Conservation (phyloP, 2,888 invertebrate species). For the Nipponacmea schrenckii region DNA sequence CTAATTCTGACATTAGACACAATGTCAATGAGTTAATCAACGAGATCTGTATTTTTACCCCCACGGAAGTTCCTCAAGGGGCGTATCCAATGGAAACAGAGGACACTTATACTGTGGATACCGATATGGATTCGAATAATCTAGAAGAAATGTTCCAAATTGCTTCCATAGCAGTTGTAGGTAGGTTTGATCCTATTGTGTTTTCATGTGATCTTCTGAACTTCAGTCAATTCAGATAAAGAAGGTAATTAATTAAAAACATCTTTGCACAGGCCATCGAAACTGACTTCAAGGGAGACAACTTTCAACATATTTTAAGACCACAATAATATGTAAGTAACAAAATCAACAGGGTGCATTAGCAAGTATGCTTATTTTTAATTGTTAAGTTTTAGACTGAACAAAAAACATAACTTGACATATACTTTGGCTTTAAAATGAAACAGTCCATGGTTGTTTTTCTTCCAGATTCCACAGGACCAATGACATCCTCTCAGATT, state of each 20-base stretch:
- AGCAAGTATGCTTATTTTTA: neutral
- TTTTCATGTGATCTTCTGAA: slow-evolving; percentile 11
- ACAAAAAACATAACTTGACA: neutral
- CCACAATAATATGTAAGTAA: too few relatives aligned
- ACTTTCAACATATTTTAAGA: too few relatives aligned
- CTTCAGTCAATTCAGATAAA: too few relatives aligned
- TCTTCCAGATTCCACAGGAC: slow-evolving; percentile 46
- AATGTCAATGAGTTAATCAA: slow-evolving; percentile 56
- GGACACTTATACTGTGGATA: slow-evolving; percentile 18
- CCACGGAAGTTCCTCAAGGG: slow-evolving; percentile 23
- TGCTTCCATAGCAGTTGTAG: slow-evolving; percentile 50
- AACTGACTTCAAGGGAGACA: too few relatives aligned
- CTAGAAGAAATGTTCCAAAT: slow-evolving; percentile 59
- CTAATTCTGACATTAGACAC: slow-evolving; percentile 57
- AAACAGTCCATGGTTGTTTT: slow-evolving; percentile 41
- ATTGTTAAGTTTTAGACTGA: neutral
- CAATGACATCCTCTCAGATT: slow-evolving; percentile 52
- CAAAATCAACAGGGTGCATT: too few relatives aligned
- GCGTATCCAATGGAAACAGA: neutral
- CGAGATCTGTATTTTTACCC: slow-evolving; percentile 46
- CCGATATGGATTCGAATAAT: slow-evolving; percentile 43
- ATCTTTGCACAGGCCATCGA: too few relatives aligned
- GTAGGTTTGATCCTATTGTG: slow-evolving; percentile 34
- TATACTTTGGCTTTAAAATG: slow-evolving; percentile 7
- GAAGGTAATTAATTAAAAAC: too few relatives aligned